phyloP scores from a whole-genome alignment of 2,113 vertebrate species.

The Calonectris borealis region DNA sequence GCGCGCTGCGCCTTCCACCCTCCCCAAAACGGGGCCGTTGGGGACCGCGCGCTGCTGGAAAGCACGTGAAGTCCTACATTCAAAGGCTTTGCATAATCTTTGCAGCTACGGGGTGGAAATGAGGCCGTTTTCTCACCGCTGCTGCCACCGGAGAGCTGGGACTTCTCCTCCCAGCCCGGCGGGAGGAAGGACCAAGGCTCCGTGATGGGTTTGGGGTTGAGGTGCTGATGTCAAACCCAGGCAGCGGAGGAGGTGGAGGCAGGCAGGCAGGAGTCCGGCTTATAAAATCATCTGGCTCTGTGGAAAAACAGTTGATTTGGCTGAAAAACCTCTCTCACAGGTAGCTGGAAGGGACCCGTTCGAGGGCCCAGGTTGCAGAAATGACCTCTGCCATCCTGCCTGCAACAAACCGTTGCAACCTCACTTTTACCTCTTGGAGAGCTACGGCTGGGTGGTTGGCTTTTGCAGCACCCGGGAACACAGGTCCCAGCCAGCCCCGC shows the following conservation, averaged over 20 bases:
- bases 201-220: rapidly evolving
- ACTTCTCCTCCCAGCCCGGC: neutral
- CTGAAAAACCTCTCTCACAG: neutral
- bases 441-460: rapidly evolving
- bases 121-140: neutral
- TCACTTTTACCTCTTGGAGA: neutral
- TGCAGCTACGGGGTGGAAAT: neutral
- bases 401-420: neutral
- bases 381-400: neutral
- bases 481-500: neutral
- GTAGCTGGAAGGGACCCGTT: rapidly evolving
- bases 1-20: neutral
- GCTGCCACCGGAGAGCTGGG: neutral
- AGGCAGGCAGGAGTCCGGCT: neutral
- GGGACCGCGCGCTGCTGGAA: neutral
- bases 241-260: neutral
- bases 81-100: slow-evolving; percentile 1
- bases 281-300: neutral
- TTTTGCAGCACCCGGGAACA: neutral
- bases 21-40: neutral
- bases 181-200: neutral
- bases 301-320: neutral
- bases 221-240: rapidly evolving
- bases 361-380: neutral
- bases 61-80: neutral